These are phyloP conservation scores for Protonemura montana DNA, from an alignment of 2,888 invertebrate genomes.

Conservation along the genomic window DNA sequence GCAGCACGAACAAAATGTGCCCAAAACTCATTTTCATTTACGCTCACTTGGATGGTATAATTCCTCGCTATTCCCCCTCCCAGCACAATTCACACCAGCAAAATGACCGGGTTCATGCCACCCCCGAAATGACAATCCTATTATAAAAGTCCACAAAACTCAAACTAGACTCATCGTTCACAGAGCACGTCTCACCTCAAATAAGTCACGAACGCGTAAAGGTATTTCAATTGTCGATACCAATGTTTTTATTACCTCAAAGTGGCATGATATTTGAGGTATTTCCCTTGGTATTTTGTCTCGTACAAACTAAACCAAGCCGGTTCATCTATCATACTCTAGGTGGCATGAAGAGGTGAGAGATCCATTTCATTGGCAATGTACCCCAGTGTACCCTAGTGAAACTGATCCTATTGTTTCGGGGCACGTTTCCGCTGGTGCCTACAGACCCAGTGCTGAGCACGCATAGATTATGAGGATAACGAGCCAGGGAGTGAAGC, in stretches of 20 bases:
- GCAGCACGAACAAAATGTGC: background rate
- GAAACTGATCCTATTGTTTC: background rate
- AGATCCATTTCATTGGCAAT: background rate
- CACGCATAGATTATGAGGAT: conserved; percentile 43
- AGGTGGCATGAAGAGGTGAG: background rate
- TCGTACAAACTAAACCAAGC: background rate
- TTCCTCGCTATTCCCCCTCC: no score
- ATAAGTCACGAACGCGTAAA: background rate
- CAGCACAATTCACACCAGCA: no score
- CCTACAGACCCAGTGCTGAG: conserved; percentile 25
- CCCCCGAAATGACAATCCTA: background rate
- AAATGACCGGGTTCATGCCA: no score
- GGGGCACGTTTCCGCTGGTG: conserved; percentile 32
- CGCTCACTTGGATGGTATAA: no score
- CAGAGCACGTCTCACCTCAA: background rate
- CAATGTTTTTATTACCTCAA: background rate
- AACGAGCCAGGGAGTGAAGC: background rate
- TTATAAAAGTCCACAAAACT: background rate
- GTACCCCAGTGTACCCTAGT: background rate
- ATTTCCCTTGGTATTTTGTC: conserved; percentile 8
- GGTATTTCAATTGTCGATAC: conserved; percentile 20
- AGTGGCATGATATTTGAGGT: background rate
- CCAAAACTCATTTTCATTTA: no score
- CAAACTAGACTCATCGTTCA: background rate
- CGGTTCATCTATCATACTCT: conserved; percentile 25